phyloP scores from a whole-genome alignment of 1,140 invertebrate genomes.

The Hypsibius dujardini region DNA sequence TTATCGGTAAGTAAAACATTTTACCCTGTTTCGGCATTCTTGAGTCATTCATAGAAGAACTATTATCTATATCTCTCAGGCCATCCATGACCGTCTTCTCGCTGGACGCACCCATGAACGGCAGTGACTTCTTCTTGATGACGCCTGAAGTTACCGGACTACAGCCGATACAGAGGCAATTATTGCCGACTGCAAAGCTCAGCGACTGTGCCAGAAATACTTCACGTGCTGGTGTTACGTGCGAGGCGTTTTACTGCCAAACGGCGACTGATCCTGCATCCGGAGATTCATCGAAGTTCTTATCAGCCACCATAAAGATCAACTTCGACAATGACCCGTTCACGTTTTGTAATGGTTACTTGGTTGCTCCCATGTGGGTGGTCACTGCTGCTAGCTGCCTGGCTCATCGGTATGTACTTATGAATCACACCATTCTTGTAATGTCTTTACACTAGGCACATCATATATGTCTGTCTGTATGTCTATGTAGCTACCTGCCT shows the following conservation, averaged over 20 bases:
- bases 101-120: neutral
- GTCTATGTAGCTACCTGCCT: too few species aligned
- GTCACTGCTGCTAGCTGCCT: constrained; percentile 6
- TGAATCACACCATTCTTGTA: too few species aligned
- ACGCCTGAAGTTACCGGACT: neutral
- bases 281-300: neutral
- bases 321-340: neutral
- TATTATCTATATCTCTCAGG: neutral
- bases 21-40: neutral
- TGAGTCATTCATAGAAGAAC: too few species aligned
- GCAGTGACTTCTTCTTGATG: neutral
- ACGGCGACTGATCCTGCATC: neutral
- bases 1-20: neutral
- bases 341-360: neutral
- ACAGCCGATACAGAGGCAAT: neutral
- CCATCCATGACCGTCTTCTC: constrained; percentile 1
- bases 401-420: neutral
- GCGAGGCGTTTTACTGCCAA: neutral
- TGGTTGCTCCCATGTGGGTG: constrained; percentile 14
- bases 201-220: neutral
- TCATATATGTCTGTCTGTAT: too few species aligned
- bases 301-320: constrained; percentile 5
- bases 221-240: constrained; percentile 2
- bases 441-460: too few species aligned
- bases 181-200: neutral